Base-by-base conservation (phyloP, 1,140 invertebrate species). In the Centruroides sculpturatus region DNA sequence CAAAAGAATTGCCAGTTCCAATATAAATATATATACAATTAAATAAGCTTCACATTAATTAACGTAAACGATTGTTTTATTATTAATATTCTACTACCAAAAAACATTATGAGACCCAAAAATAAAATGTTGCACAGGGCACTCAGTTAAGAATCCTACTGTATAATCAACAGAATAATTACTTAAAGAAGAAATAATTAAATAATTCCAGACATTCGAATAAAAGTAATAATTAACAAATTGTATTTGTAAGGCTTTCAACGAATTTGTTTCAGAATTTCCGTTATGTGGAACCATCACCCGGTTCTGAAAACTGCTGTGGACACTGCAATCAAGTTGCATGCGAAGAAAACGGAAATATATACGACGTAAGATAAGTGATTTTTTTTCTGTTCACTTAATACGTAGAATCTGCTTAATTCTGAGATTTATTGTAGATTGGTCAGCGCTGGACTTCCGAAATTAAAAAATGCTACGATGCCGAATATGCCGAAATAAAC, bases 291-390 rank as follows among this genome's bases (percentile, higher is more conserved):
- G 74, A 80, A 67, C 65, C 76, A 10, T 66, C 77, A 4, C 66
- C 74, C 0, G 68, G 78, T 11, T 75, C 78, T 35, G 76, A 77
- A 62, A 70, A 80, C 23, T 86, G 84, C 70, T 86, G 84, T 83
- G 0, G 69, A 67, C 13, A 71, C 79, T 49, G 74, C 76, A 63
- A 74, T 79, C 35, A 59, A 9, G 73, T 74, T 3, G 81, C 81
- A 6, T 87, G 85, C 66, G 79, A 79, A 67, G 72, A 82, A 57
- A 71, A 76, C 2, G 76, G 74, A 8, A 71, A 73, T 35, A 67
- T 79, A 9, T 79, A 81, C 64, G 69, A 78, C 66, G 79, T 82
- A 65, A 59, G 47, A 49, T 13, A 23, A 35, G 35, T 35, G 13
- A 59, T 23, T 47, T 46, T 34, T 59, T 35, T n/a, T 8, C 8